Conservation (phyloP, 2,888 invertebrate genomes). For the Noctua pronuba region DNA sequence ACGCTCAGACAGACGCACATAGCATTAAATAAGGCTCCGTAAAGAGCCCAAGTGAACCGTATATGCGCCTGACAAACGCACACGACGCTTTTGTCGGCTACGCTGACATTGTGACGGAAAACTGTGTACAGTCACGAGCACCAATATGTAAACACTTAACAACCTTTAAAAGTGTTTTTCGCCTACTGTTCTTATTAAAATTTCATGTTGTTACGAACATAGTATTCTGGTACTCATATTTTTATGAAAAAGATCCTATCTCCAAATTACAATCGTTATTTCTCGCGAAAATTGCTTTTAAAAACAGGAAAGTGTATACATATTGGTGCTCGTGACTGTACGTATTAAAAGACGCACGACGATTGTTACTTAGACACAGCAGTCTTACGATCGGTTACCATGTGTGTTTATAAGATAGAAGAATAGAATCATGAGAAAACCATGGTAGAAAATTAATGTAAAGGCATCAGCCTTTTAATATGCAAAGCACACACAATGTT, state of each 20-base stretch:
- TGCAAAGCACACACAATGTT: constrained; percentile 18
- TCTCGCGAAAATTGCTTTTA: no score
- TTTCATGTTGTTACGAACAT: no score
- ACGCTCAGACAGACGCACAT: constrained; percentile 61
- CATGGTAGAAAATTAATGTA: constrained; percentile 22
- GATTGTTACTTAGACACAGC: constrained; percentile 16
- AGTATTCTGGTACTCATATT: no score
- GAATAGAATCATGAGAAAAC: constrained; percentile 5
- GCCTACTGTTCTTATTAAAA: no score
- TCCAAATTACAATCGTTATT: no score
- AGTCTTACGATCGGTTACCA: constrained; percentile 28
- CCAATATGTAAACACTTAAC: no score
- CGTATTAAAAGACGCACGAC: constrained; percentile 44
- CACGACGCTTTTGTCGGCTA: constrained; percentile 63
- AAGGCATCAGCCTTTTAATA: constrained; percentile 21
- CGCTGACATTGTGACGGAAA: constrained; percentile 48
- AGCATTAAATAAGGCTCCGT: constrained; percentile 58
- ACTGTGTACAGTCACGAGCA: no score
- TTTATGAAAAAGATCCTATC: no score
- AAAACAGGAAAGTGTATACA: no score
- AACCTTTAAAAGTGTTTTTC: no score
- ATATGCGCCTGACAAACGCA: constrained; percentile 69
- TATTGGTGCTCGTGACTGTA: no score
- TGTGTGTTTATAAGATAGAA: constrained; percentile 21
- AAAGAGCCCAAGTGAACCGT: constrained; percentile 56